Evolutionary conservation across 2,888 invertebrate genomes (phyloP), one percentile per base, ranked within the genome.

Genomic region (Myopa testacea): DNA sequence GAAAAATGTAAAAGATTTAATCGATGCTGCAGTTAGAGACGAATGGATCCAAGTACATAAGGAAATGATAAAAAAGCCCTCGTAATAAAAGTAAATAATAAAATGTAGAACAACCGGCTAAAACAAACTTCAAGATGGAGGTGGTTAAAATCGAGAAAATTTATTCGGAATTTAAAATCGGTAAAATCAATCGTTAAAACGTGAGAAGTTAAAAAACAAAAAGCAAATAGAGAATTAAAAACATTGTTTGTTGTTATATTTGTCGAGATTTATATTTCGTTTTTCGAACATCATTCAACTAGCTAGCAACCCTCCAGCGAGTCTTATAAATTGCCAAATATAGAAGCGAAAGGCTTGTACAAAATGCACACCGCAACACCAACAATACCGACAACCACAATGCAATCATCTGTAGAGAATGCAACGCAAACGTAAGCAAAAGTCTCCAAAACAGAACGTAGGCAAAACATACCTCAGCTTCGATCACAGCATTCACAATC

Each of bases 381-480:
- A 34, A 14, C 50, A 68, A 2, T 50, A 58, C 55, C 55, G n/a
- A 52, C 38, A 68, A 50, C 14, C 4, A 16, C 14, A 50, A 2
- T 0, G 38, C 16, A 71, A 58, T 19, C 60, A 55, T 55, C 52
- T 40, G 40, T 12, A 62, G 45, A 72, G 40, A 45, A 40, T 62
- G 72, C 38, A 60, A 12, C 62, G 45, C 45, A 45, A 19, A 38
- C 62, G 62, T 7, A 10, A 62, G 60, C 62, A 45, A 45, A 19
- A 19, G 38, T 45, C 4, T 8, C n/a, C 12, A 72, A 60, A 45
- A 45, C 6, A 4, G 52, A 37, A 52, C 14, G 14, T 34, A 37
- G 55, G 16, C 26, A 55, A 69, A 72, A 72, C 60, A 70, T 52
- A 70, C 1, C 26, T 3, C 34, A 70, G 14, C 70, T 26, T 70